Conservation (phyloP, 2,797 vertebrate species). For the Chiropotes sagulatus region DNA sequence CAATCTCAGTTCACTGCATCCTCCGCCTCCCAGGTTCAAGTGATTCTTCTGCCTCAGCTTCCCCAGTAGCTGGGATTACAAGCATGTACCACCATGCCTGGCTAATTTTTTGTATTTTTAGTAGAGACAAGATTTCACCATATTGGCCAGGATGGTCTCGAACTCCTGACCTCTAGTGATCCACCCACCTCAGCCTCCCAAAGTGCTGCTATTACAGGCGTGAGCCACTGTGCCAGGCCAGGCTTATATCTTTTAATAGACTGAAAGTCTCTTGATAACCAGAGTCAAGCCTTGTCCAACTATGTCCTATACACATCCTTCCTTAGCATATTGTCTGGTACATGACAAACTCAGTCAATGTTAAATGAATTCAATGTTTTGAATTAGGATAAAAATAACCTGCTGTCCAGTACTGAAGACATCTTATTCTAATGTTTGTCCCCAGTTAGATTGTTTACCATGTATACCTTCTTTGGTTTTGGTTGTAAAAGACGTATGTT, state of each 20-base stretch:
- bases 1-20: too few relatives aligned
- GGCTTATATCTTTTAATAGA: background rate
- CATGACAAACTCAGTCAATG: background rate
- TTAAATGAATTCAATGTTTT: background rate
- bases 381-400: background rate
- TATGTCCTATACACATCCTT: background rate
- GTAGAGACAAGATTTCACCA: too few relatives aligned
- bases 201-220: too few relatives aligned
- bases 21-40: too few relatives aligned
- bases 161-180: too few relatives aligned
- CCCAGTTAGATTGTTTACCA: background rate
- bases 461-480: constrained; percentile 2
- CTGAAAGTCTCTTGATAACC: background rate
- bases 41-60: too few relatives aligned
- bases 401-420: background rate
- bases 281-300: background rate
- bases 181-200: too few relatives aligned
- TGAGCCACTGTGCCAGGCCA: too few relatives aligned
- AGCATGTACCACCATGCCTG: too few relatives aligned
- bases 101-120: too few relatives aligned
- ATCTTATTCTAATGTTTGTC: background rate
- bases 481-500: constrained; percentile 22
- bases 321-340: background rate
- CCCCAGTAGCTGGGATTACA: too few relatives aligned
- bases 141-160: too few relatives aligned